Percentiles rank a stretch among this genome's conserved stretches.
Evolutionary conservation across 2,113 vertebrate species (phyloP).

Genomic region (Elanus axillaris): DNA sequence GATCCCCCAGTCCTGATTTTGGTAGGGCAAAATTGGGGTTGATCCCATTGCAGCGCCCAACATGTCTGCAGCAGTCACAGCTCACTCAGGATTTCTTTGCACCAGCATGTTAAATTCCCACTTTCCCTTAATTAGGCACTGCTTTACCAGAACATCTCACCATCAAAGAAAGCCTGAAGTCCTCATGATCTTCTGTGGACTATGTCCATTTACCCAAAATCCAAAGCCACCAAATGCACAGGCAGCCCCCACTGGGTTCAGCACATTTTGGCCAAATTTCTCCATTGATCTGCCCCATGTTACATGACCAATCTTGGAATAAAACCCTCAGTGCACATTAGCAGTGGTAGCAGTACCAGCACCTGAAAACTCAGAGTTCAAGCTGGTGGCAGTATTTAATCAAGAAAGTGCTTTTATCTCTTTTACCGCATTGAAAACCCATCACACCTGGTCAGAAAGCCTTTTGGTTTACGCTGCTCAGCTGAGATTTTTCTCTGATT

Average conservation of each 20-base stretch:
- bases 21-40: not conserved
- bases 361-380: not conserved
- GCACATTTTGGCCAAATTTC: not conserved
- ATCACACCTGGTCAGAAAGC: not conserved
- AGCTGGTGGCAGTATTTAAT: conserved; percentile 14
- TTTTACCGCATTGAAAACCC: not conserved
- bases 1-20: not conserved
- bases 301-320: not conserved
- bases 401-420: conserved; percentile 30
- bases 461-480: fast-evolving
- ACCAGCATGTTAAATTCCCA: not conserved
- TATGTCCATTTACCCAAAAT: not conserved
- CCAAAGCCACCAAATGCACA: not conserved
- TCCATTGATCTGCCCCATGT: not conserved
- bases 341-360: not conserved
- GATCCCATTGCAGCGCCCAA: fast-evolving
- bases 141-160: not conserved
- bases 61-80: not conserved
- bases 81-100: not conserved
- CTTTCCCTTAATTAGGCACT: no score
- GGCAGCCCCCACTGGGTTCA: not conserved
- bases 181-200: fast-evolving
- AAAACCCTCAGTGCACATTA: not conserved
- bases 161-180: not conserved
- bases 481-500: conserved; percentile 44